Base-by-base conservation (phyloP, 1,140 invertebrate genomes). In the Drosophila murphyi region DNA sequence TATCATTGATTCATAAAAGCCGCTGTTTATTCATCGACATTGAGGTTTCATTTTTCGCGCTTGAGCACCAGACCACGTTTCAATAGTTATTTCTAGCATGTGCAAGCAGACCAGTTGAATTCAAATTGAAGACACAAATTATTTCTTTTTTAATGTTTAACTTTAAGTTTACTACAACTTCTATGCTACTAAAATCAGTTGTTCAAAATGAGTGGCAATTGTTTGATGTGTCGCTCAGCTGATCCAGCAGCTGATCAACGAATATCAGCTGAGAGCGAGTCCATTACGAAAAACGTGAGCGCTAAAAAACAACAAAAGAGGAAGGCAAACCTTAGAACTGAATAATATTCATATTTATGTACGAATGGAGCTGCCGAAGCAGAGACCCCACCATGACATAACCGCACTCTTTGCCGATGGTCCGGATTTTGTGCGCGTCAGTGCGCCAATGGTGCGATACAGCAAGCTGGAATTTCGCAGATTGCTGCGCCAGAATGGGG, bases 391-490 rank as follows among this genome's bases (percentile, higher is more conserved):
- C 37, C 70, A 83, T 31, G 93, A 96, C 90, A 93, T 96, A 70
- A 69, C 94, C 35, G 94, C 95, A 51, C 88, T 97, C 37, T 96
- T 98, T 90, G 95, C 91, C 93, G 93, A 79, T 93, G 68, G 73
- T 32, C 35, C 95, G n/a, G 87, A 79, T 7, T 92, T 86, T 79
- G 89, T 97, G 39, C 97, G 96, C 93, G 94, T 98, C 48, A 97
- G 96, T 94, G 98, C 98, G 7, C 98, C 98, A 7, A 99, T 99
- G 98, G 98, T 99, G 43, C 95, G 98, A 80, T 99, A 99, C 86
- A 98, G 98, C 87, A 98, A 98, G 95, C 50, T 92, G 32, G 92
- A 92, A 56, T 92, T 92, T 48, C 61, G 92, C 0, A 56, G 71
- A 32, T 57, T 92, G 2, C 35, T 92, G 3, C 80, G 92, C 1